phyloP scores from a whole-genome alignment of 2,888 invertebrate species.

The Artemia sinica region DNA sequence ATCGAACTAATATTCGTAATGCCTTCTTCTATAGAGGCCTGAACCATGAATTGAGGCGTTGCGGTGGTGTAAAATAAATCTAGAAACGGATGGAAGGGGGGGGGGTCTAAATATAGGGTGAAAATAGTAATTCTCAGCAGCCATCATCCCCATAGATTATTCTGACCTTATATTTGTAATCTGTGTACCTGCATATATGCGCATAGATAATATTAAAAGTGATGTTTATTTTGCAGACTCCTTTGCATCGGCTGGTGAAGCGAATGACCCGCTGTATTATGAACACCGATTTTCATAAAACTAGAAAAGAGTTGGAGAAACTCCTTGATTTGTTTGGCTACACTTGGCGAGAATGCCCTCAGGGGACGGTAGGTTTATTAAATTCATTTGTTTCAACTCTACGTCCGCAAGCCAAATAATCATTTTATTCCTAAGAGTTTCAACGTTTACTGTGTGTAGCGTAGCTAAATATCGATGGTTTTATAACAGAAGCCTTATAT shows the following conservation, averaged over 20 bases:
- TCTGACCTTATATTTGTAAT: no score
- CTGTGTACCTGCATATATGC: no score
- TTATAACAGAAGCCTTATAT: no score
- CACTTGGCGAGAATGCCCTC: conserved; percentile 42
- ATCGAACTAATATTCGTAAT: no score
- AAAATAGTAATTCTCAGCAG: no score
- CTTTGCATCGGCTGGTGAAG: conserved; percentile 50
- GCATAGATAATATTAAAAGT: no score
- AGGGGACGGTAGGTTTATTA: conserved; percentile 40
- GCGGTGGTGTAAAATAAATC: no score
- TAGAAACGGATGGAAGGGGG: no score
- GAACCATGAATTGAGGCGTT: no score
- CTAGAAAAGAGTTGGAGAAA: conserved; percentile 43
- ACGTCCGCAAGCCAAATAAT: conserved; percentile 12
- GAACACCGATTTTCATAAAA: conserved; percentile 34
- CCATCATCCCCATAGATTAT: no score
- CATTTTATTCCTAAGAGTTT: background rate
- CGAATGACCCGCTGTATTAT: conserved; percentile 89
- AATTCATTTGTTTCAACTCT: conserved; percentile 20
- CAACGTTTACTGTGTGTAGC: background rate
- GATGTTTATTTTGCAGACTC: conserved; percentile 37
- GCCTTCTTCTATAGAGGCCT: no score
- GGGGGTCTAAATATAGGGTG: no score
- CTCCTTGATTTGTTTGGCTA: conserved; percentile 48
- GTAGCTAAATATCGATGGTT: background rate